Evolutionary conservation across 2,888 invertebrate genomes (phyloP).

Genomic region (Melanargia galathea): DNA sequence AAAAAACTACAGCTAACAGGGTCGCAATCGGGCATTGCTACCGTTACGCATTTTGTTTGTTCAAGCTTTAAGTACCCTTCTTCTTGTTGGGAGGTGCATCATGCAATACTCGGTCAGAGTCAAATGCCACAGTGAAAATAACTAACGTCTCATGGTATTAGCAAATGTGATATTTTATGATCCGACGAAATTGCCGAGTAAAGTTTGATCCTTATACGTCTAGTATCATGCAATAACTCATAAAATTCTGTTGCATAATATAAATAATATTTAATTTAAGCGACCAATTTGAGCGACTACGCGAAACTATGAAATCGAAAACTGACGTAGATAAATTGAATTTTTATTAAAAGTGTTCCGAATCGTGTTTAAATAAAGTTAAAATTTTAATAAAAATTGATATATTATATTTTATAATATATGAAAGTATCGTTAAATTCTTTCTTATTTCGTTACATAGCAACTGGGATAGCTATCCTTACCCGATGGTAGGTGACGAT

Average conservation of each 20-base stretch:
- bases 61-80: not conserved
- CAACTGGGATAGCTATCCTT: too few species aligned
- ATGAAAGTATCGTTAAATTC: too few species aligned
- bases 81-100: not conserved
- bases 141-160: not conserved
- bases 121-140: constrained; percentile 15
- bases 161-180: not conserved
- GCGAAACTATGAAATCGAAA: too few species aligned
- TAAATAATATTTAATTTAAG: too few species aligned
- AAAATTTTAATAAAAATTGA: too few species aligned
- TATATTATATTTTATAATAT: too few species aligned
- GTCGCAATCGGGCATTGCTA: not conserved
- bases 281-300: too few species aligned
- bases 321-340: too few species aligned
- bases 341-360: too few species aligned
- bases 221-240: not conserved
- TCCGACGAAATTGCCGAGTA: not conserved
- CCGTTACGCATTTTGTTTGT: not conserved
- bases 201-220: not conserved
- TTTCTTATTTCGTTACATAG: too few species aligned
- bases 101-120: constrained; percentile 18
- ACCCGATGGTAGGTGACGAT: too few species aligned
- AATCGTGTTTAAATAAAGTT: too few species aligned
- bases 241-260: not conserved
- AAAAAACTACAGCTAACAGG: not conserved